phyloP scores from a whole-genome alignment of 2,888 invertebrate genomes.

The Leptopilina drosophilae region DNA sequence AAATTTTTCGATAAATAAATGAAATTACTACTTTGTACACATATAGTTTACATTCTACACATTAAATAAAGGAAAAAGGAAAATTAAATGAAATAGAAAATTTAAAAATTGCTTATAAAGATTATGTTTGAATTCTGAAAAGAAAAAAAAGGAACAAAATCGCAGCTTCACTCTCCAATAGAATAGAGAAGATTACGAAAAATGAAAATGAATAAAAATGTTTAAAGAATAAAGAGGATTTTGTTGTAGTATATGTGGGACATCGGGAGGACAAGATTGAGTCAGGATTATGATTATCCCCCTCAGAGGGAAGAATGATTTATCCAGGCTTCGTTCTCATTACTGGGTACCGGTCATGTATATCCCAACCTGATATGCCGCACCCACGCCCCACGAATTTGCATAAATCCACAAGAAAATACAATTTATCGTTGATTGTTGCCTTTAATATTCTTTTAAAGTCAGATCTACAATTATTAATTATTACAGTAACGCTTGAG shows the following conservation, averaged over 20 bases:
- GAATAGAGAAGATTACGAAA: neutral
- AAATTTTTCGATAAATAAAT: no score
- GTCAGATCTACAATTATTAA: neutral
- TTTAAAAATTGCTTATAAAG: no score
- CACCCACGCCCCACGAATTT: constrained; percentile 62
- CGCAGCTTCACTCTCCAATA: no score
- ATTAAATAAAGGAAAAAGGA: no score
- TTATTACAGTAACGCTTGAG: no score
- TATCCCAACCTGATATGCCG: constrained; percentile 66
- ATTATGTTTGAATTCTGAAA: no score
- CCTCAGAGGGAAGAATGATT: constrained; percentile 69
- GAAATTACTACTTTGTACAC: no score
- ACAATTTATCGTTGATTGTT: constrained; percentile 46
- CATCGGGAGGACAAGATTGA: constrained; percentile 52
- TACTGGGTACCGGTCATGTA: constrained; percentile 61
- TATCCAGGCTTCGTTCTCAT: constrained; percentile 73
- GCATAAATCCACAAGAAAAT: constrained; percentile 41
- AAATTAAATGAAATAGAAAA: no score
- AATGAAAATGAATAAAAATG: constrained; percentile 7
- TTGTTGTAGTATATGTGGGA: constrained; percentile 52
- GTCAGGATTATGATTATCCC: constrained; percentile 68
- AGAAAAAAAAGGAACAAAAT: no score
- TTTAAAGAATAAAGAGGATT: constrained; percentile 55
- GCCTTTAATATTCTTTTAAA: neutral
- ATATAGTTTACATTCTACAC: no score